Evolutionary conservation across 1,140 invertebrate genomes (phyloP), one percentile per base, ranked within the genome.

Genomic region (Drosophila aff.): DNA sequence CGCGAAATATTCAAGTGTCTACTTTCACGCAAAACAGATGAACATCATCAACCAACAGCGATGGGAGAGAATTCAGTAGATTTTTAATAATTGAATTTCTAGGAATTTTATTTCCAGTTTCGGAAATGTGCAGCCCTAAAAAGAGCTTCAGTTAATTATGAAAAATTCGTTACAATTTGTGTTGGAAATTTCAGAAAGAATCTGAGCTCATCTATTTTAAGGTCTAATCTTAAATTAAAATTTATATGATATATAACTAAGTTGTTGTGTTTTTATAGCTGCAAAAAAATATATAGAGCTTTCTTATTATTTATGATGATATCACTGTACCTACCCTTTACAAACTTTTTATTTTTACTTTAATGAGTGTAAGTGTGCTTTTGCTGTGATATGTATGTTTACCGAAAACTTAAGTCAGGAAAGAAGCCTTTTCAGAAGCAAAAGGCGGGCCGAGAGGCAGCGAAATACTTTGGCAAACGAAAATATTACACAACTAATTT

Each of bases 331-430:
- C 40, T 33, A 23, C 28, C 43, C 11, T 57, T 59, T 46, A 50
- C 33, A 46, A 16, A n/a, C 16, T n/a, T n/a, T n/a, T 6, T 0
- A 31, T 52, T 50, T 36, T 40, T 55, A 41, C 58, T 81, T 81
- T 81, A 81, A 87, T 78, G 80, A 87, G 64, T 71, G 18, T 76
- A 31, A 36, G 59, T 78, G 49, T 52, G 60, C 38, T 61, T 53
- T 16, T 26, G 4, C 21, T 26, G 15, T n/a, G 11, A 40, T 44
- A 64, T 57, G 50, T 49, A 49, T 76, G 46, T 59, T 40, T 77
- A 73, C 40, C 74, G 85, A 90, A 90, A 90, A 84, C 85, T 89
- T 89, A 89, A 89, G 85, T 76, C 84, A 76, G 61, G 78, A 82
- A 68, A 61, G 76, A 58, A 76, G 61, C 28, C 60, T 59, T 68